phyloP scores from a whole-genome alignment of 2,797 vertebrate species.

The Sus cebifrons region DNA sequence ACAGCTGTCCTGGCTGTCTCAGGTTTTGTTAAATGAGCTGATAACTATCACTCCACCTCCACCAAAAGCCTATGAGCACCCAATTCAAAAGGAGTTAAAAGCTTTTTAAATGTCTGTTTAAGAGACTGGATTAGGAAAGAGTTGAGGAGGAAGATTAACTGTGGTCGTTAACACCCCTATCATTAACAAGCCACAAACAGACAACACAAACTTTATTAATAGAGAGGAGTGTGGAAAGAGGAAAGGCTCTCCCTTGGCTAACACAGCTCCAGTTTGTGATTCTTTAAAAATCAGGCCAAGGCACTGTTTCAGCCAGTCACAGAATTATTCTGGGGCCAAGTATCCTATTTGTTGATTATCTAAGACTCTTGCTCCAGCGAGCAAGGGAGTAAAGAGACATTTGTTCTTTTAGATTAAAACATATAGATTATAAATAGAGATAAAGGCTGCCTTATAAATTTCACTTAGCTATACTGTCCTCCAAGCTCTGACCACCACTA shows the following conservation, averaged over 20 bases:
- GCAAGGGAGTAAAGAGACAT: constrained; percentile 31
- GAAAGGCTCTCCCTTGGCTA: constrained; percentile 59
- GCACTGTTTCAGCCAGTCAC: constrained; percentile 22
- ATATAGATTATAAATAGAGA: not conserved
- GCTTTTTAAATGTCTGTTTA: constrained; percentile 83
- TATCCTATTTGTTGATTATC: constrained; percentile 36
- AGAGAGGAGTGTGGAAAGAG: constrained; percentile 63
- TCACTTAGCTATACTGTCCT: not conserved
- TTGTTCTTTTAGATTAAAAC: constrained; percentile 58
- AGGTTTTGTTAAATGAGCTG: constrained; percentile 82
- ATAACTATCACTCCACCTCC: constrained; percentile 78
- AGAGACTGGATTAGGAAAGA: constrained; percentile 83
- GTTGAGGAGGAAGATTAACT: constrained; percentile 83
- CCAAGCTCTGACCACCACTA: not conserved
- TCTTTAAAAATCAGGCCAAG: constrained; percentile 70
- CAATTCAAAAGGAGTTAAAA: constrained; percentile 83
- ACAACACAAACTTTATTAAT: constrained; percentile 84
- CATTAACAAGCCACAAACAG: constrained; percentile 82
- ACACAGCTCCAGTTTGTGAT: constrained; percentile 36
- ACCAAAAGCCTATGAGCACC: constrained; percentile 72
- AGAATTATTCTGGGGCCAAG: constrained; percentile 43
- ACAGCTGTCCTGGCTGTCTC: constrained; percentile 71
- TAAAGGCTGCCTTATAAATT: constrained; percentile 39
- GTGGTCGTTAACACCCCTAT: constrained; percentile 78
- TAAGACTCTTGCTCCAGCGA: constrained; percentile 1